Base-by-base conservation (phyloP, 2,888 invertebrate genomes). In the Hemaris fuciformis region DNA sequence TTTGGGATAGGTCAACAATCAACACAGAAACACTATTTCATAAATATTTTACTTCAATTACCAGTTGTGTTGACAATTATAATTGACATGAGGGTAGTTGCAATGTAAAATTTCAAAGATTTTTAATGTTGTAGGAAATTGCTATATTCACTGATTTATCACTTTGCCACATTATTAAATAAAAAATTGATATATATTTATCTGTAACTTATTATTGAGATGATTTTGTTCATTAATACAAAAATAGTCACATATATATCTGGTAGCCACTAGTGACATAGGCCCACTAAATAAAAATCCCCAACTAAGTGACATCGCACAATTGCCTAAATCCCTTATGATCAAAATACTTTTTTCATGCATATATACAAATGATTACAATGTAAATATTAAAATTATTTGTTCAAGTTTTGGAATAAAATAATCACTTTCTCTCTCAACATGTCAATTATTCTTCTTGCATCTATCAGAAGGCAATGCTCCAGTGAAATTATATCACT, bases 401-500 rank as follows among this genome's bases (percentile, higher is more conserved):
- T 89, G 88, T 88, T 89, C 88, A 83, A 81, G 80, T 80, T 87
- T 85, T 87, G 87, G 88, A 87, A 88, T 87, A 79, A 84, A 80
- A 79, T 81, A 81, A 86, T 88, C 87, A 87, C 88, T 81, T 80
- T 81, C 80, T 71, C 72, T 62, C 46, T 61, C 43, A 73, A 83
- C 80, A 82, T 77, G 79, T 80, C 81, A 81, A 81, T 79, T 80
- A 70, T 42, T 66, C 63, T 66, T 74, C 70, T 74, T 73, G 70
- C 77, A 74, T 64, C 76, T 81, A 83, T 80, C 76, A 80, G 77
- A 84, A 83, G 81, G 84, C 83, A 77, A 75, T 81, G 69, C 75
- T 70, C 67, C 71, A 78, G 80, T 75, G 71, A 80, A 78, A 61
- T 60, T 66, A 66, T 73, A 75, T 76, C 81, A 84, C 83, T 79